Evolutionary conservation across 1,140 invertebrate genomes (phyloP).

Genomic region (Zaprionus camerounensis): DNA sequence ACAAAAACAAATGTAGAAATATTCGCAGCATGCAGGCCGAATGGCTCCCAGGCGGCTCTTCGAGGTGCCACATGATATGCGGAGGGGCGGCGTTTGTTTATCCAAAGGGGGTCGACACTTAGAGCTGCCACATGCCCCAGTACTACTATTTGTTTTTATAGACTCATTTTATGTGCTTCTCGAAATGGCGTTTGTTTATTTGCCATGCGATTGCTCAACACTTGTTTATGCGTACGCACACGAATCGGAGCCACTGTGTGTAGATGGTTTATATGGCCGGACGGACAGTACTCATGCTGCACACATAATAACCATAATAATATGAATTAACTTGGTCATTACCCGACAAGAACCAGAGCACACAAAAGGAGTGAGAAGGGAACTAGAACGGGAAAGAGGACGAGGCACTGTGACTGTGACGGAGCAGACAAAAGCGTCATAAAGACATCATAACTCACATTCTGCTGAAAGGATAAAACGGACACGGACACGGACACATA

Average conservation of each 20-base stretch:
- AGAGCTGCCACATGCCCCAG: constrained; percentile 50
- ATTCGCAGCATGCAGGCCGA: constrained; percentile 66
- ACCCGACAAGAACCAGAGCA: constrained; percentile 25
- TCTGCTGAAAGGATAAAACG: constrained; percentile 66
- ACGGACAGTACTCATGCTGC: constrained; percentile 22
- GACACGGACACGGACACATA: constrained; percentile 26
- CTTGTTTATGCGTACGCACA: constrained; percentile 49
- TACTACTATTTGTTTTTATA: constrained; percentile 75
- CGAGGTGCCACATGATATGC: constrained; percentile 67
- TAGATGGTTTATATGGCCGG: constrained; percentile 10
- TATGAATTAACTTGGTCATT: constrained; percentile 80
- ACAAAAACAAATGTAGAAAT: constrained; percentile 67
- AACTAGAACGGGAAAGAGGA: neutral
- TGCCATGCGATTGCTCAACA: constrained; percentile 70
- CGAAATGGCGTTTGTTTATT: constrained; percentile 63
- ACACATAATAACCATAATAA: constrained; percentile 78
- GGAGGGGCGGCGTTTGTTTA: constrained; percentile 70
- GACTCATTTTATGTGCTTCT: constrained; percentile 77
- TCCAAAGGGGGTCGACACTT: constrained; percentile 77
- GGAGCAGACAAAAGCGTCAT: constrained; percentile 60
- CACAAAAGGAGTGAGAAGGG: constrained; percentile 3
- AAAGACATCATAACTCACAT: constrained; percentile 79
- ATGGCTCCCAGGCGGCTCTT: constrained; percentile 27
- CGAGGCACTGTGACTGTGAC: neutral
- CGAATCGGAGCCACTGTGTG: constrained; percentile 18